Percentiles rank a stretch among this genome's conserved stretches.
Evolutionary conservation across 2,113 vertebrate species (phyloP).

Genomic region (Pituophis catenifer): DNA sequence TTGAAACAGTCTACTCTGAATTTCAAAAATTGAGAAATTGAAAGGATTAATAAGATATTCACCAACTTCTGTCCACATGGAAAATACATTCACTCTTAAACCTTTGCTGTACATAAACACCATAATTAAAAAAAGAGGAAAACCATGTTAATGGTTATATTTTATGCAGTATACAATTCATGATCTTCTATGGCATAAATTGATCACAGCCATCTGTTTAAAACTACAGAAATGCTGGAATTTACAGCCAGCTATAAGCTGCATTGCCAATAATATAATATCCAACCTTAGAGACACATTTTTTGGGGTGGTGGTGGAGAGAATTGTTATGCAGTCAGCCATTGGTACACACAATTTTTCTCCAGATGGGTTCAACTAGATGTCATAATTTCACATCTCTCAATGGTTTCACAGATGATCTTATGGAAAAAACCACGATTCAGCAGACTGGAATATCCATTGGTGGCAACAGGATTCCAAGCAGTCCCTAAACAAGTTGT

Average conservation of each 20-base stretch:
- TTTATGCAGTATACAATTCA: slow-evolving; percentile 25
- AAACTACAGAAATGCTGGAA: slow-evolving; percentile 51
- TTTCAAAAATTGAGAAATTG: slow-evolving; percentile 48
- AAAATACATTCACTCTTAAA: slow-evolving; percentile 43
- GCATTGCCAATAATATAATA: slow-evolving; percentile 65
- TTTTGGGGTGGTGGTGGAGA: neutral
- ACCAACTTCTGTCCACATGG: slow-evolving; percentile 11
- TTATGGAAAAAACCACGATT: neutral
- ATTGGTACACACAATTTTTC: slow-evolving; percentile 36
- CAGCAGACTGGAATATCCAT: neutral
- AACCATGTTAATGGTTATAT: slow-evolving; percentile 25
- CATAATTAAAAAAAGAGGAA: slow-evolving; percentile 34
- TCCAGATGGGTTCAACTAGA: slow-evolving; percentile 47
- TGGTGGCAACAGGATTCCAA: neutral
- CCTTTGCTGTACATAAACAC: slow-evolving; percentile 26
- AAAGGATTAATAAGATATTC: slow-evolving; percentile 49
- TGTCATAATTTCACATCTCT: neutral
- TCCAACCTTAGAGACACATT: slow-evolving; percentile 59
- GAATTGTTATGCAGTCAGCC: slow-evolving; percentile 43
- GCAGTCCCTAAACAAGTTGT: neutral
- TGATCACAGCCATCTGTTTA: slow-evolving; percentile 56
- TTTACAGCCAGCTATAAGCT: slow-evolving; percentile 52
- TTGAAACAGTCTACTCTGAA: slow-evolving; percentile 53
- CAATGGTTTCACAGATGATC: neutral
- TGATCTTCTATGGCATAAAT: slow-evolving; percentile 44